These are phyloP conservation scores for Dermolepida albohirtum DNA, from an alignment of 2,888 invertebrate genomes.

Conservation along the genomic window DNA sequence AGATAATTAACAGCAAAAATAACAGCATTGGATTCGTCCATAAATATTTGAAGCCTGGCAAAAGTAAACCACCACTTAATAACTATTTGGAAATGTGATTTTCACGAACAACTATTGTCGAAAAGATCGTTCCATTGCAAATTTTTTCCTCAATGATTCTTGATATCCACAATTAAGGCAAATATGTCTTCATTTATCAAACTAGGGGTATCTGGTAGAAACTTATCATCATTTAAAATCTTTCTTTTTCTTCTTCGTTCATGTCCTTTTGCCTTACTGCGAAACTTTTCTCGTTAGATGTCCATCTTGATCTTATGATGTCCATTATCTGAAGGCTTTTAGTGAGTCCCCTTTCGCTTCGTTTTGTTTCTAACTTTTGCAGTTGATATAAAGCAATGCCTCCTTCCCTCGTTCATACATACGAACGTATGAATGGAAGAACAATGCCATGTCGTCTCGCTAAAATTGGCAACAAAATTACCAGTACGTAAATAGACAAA, in stretches of 20 bases:
- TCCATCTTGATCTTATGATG: not conserved
- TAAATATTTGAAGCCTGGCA: constrained; percentile 41
- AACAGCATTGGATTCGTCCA: constrained; percentile 36
- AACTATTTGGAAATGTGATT: constrained; percentile 45
- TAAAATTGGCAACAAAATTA: too few relatives aligned
- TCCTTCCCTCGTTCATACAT: too few relatives aligned
- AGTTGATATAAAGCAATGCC: too few relatives aligned
- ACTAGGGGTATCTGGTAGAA: not conserved
- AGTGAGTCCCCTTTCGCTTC: constrained; percentile 15
- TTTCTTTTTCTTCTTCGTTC: not conserved
- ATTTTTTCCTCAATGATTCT: not conserved
- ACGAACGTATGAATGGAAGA: too few relatives aligned
- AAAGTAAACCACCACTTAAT: constrained; percentile 42
- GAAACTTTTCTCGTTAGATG: not conserved
- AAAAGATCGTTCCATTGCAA: not conserved
- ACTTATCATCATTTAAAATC: not conserved
- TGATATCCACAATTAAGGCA: not conserved
- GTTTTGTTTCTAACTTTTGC: constrained; percentile 10
- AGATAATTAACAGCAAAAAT: constrained; percentile 26
- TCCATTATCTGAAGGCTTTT: not conserved
- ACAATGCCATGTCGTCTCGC: too few relatives aligned
- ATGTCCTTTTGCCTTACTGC: not conserved
- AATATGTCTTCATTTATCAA: not conserved
- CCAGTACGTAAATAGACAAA: too few relatives aligned
- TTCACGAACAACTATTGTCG: constrained; percentile 38